A percentile compares a stretch with the other conserved stretches of the same genome.
Conservation (phyloP, 1,140 invertebrate genomes). For the Tribolium madens region DNA sequence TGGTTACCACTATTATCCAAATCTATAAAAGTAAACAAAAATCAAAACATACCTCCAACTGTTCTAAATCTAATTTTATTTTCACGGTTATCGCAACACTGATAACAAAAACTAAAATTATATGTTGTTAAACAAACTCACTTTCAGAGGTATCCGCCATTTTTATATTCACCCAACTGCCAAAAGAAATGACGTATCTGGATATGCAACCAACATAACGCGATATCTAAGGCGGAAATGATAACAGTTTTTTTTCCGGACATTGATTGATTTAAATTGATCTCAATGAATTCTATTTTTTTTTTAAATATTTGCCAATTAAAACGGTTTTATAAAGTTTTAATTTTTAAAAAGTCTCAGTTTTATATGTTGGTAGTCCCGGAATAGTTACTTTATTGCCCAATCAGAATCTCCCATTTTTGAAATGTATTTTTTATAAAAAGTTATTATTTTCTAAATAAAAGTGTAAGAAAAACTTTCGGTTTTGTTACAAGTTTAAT, state of each 20-base stretch:
- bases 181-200: neutral
- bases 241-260: neutral
- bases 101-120: neutral
- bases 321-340: too few species aligned
- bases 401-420: too few species aligned
- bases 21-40: conserved; percentile 13
- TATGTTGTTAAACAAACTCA: conserved; percentile 40
- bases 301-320: neutral
- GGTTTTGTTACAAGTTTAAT: too few species aligned
- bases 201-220: neutral
- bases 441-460: too few species aligned
- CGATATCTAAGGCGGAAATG: neutral
- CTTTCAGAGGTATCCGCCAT: conserved; percentile 31
- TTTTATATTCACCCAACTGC: conserved; percentile 15
- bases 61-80: neutral
- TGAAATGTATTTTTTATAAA: too few species aligned
- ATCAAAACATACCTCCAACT: neutral
- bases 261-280: too few species aligned
- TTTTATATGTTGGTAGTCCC: too few species aligned
- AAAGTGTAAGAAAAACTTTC: too few species aligned
- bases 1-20: conserved; percentile 21
- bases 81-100: neutral
- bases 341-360: too few species aligned
- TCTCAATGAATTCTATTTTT: too few species aligned
- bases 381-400: too few species aligned